Base-by-base conservation (phyloP, 2,113 vertebrate species). In the Zosterops borbonicus region DNA sequence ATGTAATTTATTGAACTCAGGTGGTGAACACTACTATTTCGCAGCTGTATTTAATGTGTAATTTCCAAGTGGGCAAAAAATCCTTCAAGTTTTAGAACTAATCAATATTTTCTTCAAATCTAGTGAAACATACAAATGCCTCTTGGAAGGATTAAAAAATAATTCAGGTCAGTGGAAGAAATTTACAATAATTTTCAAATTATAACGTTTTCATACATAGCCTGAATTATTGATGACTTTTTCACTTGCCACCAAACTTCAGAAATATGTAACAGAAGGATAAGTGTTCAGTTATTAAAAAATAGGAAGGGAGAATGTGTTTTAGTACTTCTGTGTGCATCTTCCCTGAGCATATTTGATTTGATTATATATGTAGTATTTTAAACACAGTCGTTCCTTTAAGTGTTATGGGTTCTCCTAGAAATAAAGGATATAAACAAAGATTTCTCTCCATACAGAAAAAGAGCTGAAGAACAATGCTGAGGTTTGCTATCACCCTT, bases 381-480 rank as follows among this genome's bases (percentile, higher is more conserved):
- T 87, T 74, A 55, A 33, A 60, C 75, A 41, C 8, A 71, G 20
- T 25, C 23, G 14, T 76, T 79, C 23, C 11, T 92, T 60, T 79
- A 47, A 63, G 62, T 53, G 6, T 53, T 49, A 74, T 14, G 25
- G 22, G 14, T 58, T 91, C 62, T 53, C 41, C 78, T 52, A 64
- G 56, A 89, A 83, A 76, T 59, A 67, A 79, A 73, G 1, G 8
- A 7, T 46, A 23, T 84, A 44, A 95, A 77, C 71, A 71, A 87
- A 81, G 29, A 62, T 28, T 94, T 93, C 50, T 94, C 41, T 85
- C 75, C 53, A 22, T 63, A 47, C 73, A 98, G 95, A 56, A 69
- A 70, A 83, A 71, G 55, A 82, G 63, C 49, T 3, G 5, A 85
- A 70, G 24, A 58, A 82, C 75, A n/a, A 98, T 97, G 97, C 80